These are phyloP conservation scores for Eupristina koningsbergeri DNA, from an alignment of 1,140 invertebrate species.

Conservation along the genomic window DNA sequence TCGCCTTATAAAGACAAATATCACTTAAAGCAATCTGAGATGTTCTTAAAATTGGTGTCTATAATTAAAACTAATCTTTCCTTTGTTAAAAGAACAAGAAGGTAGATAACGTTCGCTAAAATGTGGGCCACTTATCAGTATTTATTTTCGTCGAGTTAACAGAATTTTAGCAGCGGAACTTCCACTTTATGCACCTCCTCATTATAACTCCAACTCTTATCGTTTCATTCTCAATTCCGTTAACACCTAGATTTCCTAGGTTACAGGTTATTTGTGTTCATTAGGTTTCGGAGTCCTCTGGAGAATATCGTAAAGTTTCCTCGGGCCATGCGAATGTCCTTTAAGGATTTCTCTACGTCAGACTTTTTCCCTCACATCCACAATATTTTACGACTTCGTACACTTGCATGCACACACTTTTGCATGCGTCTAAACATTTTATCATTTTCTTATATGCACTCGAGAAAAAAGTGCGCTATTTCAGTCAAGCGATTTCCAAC, in stretches of 20 bases:
- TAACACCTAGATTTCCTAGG: not conserved
- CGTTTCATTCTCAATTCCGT: not conserved
- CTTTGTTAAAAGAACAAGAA: not conserved
- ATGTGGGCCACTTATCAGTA: not conserved
- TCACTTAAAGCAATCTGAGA: not conserved
- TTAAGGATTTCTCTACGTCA: not conserved
- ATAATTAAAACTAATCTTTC: not conserved
- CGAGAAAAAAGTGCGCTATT: not conserved
- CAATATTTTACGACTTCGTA: not conserved
- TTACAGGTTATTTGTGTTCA: not conserved
- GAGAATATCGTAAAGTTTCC: not conserved
- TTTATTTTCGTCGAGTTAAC: not conserved
- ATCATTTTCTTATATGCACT: not conserved
- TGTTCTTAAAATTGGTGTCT: not conserved
- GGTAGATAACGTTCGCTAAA: not conserved
- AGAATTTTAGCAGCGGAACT: not conserved
- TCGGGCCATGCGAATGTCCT: not conserved
- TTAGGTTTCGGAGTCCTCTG: not conserved
- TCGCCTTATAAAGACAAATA: not conserved
- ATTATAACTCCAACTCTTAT: not conserved
- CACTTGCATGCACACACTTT: not conserved
- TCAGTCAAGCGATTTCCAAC: not conserved
- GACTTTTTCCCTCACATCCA: not conserved
- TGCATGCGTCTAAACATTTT: not conserved
- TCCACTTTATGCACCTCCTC: not conserved